phyloP scores from a whole-genome alignment of 2,797 vertebrate species.

The Petrocephalus sullivani region DNA sequence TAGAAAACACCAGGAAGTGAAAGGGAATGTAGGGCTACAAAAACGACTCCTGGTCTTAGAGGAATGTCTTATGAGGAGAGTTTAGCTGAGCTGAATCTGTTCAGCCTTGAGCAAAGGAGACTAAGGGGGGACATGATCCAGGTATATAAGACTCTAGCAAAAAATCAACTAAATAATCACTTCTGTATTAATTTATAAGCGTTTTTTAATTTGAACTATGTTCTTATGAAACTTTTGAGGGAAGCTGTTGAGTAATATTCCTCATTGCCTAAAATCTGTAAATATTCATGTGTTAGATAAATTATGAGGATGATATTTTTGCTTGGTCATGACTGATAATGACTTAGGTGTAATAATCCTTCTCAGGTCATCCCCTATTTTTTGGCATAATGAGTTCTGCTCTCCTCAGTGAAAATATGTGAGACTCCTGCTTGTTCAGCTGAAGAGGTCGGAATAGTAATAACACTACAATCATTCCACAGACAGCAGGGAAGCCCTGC shows the following conservation, averaged over 20 bases:
- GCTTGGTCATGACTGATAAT: not conserved
- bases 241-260: not conserved
- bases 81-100: too few species aligned
- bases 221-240: not conserved
- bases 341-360: not conserved
- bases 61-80: too few species aligned
- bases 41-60: too few species aligned
- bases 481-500: not conserved
- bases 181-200: too few species aligned
- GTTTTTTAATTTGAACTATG: too few species aligned
- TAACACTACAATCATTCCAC: not conserved
- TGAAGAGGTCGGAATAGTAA: not conserved
- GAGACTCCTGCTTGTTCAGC: slow-evolving; percentile 3
- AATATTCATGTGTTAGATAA: not conserved
- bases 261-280: not conserved
- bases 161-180: too few species aligned
- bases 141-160: too few species aligned
- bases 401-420: not conserved
- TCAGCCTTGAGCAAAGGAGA: too few species aligned
- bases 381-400: not conserved
- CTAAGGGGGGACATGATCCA: too few species aligned
- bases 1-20: not conserved
- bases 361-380: not conserved
- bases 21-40: not conserved
- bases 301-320: not conserved